Evolutionary conservation across 2,888 invertebrate species (phyloP).

Genomic region (Oeneis ivallda): DNA sequence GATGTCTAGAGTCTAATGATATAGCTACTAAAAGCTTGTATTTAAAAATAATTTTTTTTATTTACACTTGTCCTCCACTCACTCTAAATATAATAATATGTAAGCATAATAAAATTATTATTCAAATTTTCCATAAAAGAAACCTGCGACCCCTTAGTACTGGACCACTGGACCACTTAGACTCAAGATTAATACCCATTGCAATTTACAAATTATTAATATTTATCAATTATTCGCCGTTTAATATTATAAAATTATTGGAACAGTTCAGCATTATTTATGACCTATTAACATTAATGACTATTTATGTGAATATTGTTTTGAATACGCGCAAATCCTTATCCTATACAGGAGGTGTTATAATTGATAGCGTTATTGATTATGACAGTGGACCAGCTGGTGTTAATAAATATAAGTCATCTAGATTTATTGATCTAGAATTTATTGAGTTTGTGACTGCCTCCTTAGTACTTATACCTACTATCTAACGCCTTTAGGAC

Average conservation of each 20-base stretch:
- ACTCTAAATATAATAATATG: too few relatives aligned
- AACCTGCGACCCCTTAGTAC: not conserved
- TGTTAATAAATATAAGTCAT: slow-evolving; percentile 41
- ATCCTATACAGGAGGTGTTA: slow-evolving; percentile 30
- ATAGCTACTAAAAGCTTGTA: too few relatives aligned
- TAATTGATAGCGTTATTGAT: slow-evolving; percentile 40
- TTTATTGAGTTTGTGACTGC: slow-evolving; percentile 23
- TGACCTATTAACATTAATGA: slow-evolving; percentile 24
- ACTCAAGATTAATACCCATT: not conserved
- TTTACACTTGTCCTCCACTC: too few relatives aligned
- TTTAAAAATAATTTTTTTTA: too few relatives aligned
- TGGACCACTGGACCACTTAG: not conserved
- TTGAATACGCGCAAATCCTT: slow-evolving; percentile 29
- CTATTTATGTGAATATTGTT: slow-evolving; percentile 32
- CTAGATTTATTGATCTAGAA: slow-evolving; percentile 40
- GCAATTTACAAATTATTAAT: not conserved
- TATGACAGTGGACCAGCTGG: slow-evolving; percentile 34
- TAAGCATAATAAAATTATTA: too few relatives aligned
- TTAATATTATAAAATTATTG: slow-evolving; percentile 9
- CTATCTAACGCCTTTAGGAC: not conserved
- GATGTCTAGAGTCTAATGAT: too few relatives aligned
- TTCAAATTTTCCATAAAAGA: too few relatives aligned
- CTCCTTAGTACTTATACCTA: slow-evolving; percentile 24
- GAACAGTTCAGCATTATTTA: slow-evolving; percentile 22
- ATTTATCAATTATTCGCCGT: slow-evolving; percentile 15